Conservation (phyloP, 2,797 vertebrate genomes). For the Cyclura pinguis region DNA sequence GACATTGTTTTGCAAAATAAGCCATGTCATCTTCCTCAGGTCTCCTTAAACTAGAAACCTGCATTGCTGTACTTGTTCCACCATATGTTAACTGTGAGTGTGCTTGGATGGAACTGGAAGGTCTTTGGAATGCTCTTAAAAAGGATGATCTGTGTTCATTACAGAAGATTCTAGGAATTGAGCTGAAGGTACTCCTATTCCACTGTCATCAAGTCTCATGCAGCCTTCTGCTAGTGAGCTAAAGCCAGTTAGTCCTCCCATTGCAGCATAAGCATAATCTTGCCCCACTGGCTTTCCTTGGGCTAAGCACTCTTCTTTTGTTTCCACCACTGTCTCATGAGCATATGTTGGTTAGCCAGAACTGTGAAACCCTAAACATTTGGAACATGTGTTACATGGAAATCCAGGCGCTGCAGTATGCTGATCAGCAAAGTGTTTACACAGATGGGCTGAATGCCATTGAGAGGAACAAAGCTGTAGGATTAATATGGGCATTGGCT, state of each 20-base stretch:
- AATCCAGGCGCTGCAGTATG: neutral
- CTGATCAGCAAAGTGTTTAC: no score
- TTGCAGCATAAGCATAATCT: slow-evolving; percentile 89
- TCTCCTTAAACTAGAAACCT: slow-evolving; percentile 67
- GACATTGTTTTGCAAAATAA: slow-evolving; percentile 82
- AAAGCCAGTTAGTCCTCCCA: slow-evolving; percentile 93
- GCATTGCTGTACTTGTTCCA: slow-evolving; percentile 55
- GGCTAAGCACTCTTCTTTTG: slow-evolving; percentile 82
- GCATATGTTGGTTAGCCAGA: no score
- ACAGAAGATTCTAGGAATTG: no score
- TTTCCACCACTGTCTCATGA: no score
- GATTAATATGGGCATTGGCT: slow-evolving; percentile 82
- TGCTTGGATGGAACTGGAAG: no score
- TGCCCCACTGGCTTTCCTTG: slow-evolving; percentile 85
- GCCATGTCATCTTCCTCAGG: slow-evolving; percentile 81
- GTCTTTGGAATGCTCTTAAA: no score
- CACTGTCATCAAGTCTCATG: slow-evolving; percentile 83
- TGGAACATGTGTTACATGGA: no score
- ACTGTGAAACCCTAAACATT: no score
- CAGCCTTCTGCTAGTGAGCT: slow-evolving; percentile 91
- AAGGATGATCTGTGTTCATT: no score
- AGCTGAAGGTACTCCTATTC: slow-evolving; percentile 68
- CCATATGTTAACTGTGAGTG: slow-evolving; percentile 48
- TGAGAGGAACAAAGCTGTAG: slow-evolving; percentile 83
- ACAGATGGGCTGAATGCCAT: slow-evolving; percentile 68